A percentile compares a stretch with the other conserved stretches of the same genome.
These are phyloP conservation scores for Scaptomyza hsui DNA, from an alignment of 1,140 invertebrate species.

Conservation along the genomic window DNA sequence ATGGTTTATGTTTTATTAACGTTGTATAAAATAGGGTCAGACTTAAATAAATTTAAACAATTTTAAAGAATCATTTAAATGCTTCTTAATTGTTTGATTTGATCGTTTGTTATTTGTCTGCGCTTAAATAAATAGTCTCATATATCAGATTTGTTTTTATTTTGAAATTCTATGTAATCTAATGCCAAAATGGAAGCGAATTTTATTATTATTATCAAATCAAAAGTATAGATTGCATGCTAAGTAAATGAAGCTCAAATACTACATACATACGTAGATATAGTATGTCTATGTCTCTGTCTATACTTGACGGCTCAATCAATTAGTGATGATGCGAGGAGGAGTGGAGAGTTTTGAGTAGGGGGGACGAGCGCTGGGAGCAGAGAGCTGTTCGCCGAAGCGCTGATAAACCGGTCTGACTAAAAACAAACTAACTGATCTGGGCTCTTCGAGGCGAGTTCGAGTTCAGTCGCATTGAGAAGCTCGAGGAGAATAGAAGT, in stretches of 20 bases:
- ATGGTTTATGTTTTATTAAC: too few species aligned
- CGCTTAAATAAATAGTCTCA: too few species aligned
- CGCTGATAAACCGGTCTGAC: conserved; percentile 28
- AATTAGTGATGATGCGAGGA: conserved; percentile 5
- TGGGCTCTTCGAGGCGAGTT: not conserved
- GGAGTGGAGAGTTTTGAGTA: too few species aligned
- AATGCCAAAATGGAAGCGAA: not conserved
- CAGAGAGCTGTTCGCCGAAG: conserved; percentile 1
- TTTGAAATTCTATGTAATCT: not conserved
- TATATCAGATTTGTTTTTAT: too few species aligned
- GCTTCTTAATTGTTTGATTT: too few species aligned
- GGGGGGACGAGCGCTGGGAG: too few species aligned
- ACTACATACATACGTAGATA: not conserved
- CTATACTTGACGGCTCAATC: conserved; percentile 4
- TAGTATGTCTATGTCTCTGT: not conserved
- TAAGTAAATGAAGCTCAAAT: not conserved
- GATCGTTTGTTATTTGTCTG: too few species aligned
- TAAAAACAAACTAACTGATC: not conserved
- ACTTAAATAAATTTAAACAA: too few species aligned
- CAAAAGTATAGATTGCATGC: not conserved
- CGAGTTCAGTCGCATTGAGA: conserved; percentile 16
- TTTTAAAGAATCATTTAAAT: too few species aligned
- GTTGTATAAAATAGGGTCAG: too few species aligned
- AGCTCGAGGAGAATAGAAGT: conserved; percentile 19
- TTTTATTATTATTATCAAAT: conserved; percentile 1